Percentiles rank a stretch among this genome's conserved stretches.
Evolutionary conservation across 2,888 invertebrate genomes (phyloP).

Genomic region (Allygus modestus): DNA sequence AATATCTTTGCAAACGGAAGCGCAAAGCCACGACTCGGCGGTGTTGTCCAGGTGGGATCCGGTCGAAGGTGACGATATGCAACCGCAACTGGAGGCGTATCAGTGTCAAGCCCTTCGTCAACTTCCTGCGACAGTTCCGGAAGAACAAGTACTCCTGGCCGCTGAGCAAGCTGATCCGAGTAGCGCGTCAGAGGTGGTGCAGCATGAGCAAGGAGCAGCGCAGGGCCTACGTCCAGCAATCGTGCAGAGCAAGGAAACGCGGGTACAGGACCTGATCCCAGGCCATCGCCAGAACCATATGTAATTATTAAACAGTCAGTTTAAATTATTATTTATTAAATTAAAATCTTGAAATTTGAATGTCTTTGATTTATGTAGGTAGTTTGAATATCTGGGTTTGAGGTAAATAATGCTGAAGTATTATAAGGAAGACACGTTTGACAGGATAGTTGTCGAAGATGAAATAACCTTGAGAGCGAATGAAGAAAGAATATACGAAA

Average conservation of each 20-base stretch:
- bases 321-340: no score
- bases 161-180: conserved; percentile 1
- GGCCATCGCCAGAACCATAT: not conserved
- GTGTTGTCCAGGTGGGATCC: conserved; percentile 40
- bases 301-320: no score
- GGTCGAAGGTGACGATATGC: conserved; percentile 52
- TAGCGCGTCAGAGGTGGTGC: conserved; percentile 35
- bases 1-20: conserved; percentile 33
- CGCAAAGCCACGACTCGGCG: conserved; percentile 43
- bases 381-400: no score
- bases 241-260: conserved; percentile 40
- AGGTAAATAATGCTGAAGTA: no score
- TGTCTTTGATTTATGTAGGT: no score
- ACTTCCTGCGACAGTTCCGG: conserved; percentile 60
- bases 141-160: conserved; percentile 13
- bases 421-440: no score
- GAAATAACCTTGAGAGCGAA: no score
- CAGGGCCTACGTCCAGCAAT: conserved; percentile 10
- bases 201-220: not conserved
- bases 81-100: conserved; percentile 63
- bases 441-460: no score
- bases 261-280: conserved; percentile 38
- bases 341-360: no score
- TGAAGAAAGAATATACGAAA: no score
- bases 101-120: conserved; percentile 61